These are phyloP conservation scores for Xylota sylvarum DNA, from an alignment of 2,888 invertebrate species.

Conservation along the genomic window DNA sequence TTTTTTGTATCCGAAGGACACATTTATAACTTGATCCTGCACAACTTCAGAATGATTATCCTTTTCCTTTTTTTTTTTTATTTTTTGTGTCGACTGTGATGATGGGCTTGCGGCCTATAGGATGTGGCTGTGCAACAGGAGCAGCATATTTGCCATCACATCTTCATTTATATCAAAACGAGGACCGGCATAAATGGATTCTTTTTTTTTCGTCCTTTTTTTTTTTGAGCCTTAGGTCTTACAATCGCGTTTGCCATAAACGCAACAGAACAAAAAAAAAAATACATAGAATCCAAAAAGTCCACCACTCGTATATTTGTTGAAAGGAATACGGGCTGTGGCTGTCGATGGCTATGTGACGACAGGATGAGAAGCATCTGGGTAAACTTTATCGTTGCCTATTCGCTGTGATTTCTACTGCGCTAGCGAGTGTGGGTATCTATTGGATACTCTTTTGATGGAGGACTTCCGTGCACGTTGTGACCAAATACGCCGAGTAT, in stretches of 20 bases:
- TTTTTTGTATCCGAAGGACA: slow-evolving; percentile 44
- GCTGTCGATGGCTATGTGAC: slow-evolving; percentile 33
- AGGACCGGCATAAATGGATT: slow-evolving; percentile 45
- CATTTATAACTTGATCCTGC: slow-evolving; percentile 67
- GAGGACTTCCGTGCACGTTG: slow-evolving; percentile 18
- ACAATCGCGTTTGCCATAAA: slow-evolving; percentile 64
- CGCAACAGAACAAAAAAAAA: slow-evolving; percentile 29
- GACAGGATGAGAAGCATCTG: slow-evolving; percentile 35
- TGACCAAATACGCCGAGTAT: slow-evolving; percentile 41
- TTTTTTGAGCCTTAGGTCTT: slow-evolving; percentile 38
- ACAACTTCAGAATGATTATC: slow-evolving; percentile 47
- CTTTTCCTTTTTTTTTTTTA: slow-evolving; percentile 18
- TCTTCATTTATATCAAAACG: slow-evolving; percentile 68
- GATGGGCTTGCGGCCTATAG: slow-evolving; percentile 52
- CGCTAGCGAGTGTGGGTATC: slow-evolving; percentile 20
- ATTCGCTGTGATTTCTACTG: slow-evolving; percentile 46
- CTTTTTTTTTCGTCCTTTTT: slow-evolving; percentile 17
- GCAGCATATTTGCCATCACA: slow-evolving; percentile 63
- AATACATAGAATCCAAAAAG: slow-evolving; percentile 35
- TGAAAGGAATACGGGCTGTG: slow-evolving; percentile 49
- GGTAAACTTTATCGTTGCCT: slow-evolving; percentile 35
- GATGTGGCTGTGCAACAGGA: slow-evolving; percentile 58
- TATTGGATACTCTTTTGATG: slow-evolving; percentile 42
- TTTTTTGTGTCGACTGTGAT: slow-evolving; percentile 4
- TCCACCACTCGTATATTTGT: slow-evolving; percentile 47